phyloP scores from a whole-genome alignment of 2,888 invertebrate genomes.

The Agriopis aurantiaria region DNA sequence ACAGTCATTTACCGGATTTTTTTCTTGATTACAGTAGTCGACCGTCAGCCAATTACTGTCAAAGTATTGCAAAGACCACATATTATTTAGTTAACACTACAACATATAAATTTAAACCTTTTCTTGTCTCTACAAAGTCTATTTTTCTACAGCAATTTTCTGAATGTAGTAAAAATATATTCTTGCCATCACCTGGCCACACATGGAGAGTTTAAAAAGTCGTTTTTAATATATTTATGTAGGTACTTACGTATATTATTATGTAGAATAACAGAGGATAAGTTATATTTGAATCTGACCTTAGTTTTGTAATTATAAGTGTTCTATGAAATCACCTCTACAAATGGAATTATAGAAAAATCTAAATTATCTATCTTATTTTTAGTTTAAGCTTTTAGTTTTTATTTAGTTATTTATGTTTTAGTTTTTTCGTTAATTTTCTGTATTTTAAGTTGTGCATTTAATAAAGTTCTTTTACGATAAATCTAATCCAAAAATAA shows the following conservation, averaged over 20 bases:
- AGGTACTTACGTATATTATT: constrained; percentile 18
- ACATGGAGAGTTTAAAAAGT: constrained; percentile 57
- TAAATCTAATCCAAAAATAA: too few species aligned
- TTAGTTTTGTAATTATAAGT: constrained; percentile 23
- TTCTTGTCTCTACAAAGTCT: neutral
- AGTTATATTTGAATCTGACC: constrained; percentile 27
- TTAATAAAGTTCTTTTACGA: too few species aligned
- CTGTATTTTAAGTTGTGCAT: too few species aligned
- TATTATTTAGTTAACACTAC: neutral
- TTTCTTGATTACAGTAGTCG: constrained; percentile 53
- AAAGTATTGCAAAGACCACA: constrained; percentile 29
- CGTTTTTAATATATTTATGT: constrained; percentile 36
- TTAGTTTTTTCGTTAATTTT: too few species aligned
- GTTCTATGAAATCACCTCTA: constrained; percentile 8
- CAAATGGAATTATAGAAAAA: neutral
- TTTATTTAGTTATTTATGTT: too few species aligned
- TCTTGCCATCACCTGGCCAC: constrained; percentile 52
- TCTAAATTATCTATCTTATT: too few species aligned
- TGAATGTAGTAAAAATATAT: constrained; percentile 1
- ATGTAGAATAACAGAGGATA: constrained; percentile 31
- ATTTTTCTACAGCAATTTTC: neutral
- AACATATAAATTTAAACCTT: constrained; percentile 6
- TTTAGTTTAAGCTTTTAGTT: too few species aligned
- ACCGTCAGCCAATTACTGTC: constrained; percentile 54
- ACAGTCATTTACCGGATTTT: constrained; percentile 45